Evolutionary conservation across 2,797 vertebrate species (phyloP), one percentile per base, ranked within the genome.

Genomic region (Acipenser ruthenus): DNA sequence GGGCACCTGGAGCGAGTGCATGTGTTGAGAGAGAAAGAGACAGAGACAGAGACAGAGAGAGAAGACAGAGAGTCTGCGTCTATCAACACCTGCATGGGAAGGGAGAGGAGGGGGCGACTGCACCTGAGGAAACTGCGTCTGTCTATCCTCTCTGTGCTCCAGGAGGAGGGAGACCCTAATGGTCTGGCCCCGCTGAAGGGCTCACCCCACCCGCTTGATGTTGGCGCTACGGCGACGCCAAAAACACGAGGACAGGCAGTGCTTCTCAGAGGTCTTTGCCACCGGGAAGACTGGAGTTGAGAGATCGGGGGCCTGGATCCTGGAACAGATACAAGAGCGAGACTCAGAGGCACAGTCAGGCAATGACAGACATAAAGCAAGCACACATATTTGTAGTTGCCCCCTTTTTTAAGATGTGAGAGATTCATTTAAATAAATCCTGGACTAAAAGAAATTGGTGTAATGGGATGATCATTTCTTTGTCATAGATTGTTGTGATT

Each of bases 161-260:
- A 7, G 55, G 12, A 58, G n/a, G 37, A 37, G 37, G 37, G 37
- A 37, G 37, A 1, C 37, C 37, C 37, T 37, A 37, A 37, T 1
- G 37, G 37, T 6, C 59, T 9, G 6, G 23, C 59, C 23, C 47
- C n/a, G 1, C 56, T 4, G 0, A 0, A 12, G 6, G 47, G 60
- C 50, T 88, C 83, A 89, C 72, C 83, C 71, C 7, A 82, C 76
- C 15, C 79, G 82, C 69, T 88, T 90, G 9, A 86, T 65, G 50
- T 72, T 77, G 60, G 55, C 71, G 63, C 56, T 77, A 64, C 84
- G 83, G 69, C 84, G 87, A 67, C 75, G 80, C 11, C 84, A 80
- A 18, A 85, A 71, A 63, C 81, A 84, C 68, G 78, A 71, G 0
- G 79, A 79, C 56, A 82, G 23, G 15, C 84, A 87, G 13, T 72